Base-by-base conservation (phyloP, 2,113 vertebrate genomes). In the Arvicanthis niloticus region DNA sequence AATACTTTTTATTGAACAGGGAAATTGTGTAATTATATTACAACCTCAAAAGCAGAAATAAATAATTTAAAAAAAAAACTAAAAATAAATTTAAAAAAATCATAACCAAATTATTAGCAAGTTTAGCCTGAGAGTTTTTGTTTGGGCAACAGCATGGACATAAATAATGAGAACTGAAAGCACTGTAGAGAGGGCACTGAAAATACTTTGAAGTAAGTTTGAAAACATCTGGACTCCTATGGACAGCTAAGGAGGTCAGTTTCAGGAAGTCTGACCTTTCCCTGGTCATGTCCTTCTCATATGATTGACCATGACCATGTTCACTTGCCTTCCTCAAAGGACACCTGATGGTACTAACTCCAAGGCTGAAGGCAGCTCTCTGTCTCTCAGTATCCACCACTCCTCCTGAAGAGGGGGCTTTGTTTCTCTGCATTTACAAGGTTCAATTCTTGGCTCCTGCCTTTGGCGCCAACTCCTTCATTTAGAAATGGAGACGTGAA, bases 131-230 rank as follows among this genome's bases (percentile, higher is more conserved):
- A 80, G n/a, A 78, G 7, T 12, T 89, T 60, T 87, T 37, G 16
- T 60, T 92, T 80, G 72, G 22, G 58, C 45, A 86, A 45, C 94
- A 78, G 37, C 67, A 56, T 68, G 40, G 12, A 68, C 68, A 78
- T 78, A 91, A 93, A 40, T 82, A 88, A 95, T 73, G n/a, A 89
- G 82, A 91, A 91, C 17, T 60, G 22, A 94, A 92, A 70, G 29
- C 29, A 60, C 48, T 62, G 72, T 84, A 87, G 67, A 29, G 15
- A 91, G 90, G 48, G 42, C 51, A 40, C 42, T 93, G 37, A 91
- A 94, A 88, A 29, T 53, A 80, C 67, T 45, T 13, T 87, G 48
- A 93, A 34, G 29, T 58, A 84, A 92, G 7, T 26, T 75, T 17
- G 29, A 2, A 73, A 91, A 67, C 9, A n/a, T 68, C 73, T 62